These are phyloP conservation scores for Eledona agricola DNA, from an alignment of 2,888 invertebrate species.

Conservation along the genomic window DNA sequence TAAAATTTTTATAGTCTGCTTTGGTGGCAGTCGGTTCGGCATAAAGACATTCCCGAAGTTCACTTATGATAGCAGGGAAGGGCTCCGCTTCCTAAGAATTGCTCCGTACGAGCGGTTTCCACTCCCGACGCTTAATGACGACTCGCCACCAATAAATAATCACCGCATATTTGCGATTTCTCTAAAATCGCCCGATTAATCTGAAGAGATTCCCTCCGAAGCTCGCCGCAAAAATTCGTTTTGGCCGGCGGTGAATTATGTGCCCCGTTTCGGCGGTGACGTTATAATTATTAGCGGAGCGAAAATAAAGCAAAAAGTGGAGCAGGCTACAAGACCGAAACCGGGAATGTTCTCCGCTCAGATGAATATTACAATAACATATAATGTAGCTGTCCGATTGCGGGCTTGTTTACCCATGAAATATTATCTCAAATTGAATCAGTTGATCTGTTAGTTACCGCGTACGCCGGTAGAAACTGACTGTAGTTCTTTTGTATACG, in stretches of 20 bases:
- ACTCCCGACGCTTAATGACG: conserved; percentile 17
- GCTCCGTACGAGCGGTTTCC: conserved; percentile 23
- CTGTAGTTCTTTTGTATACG: conserved; percentile 21
- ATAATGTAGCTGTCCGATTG: conserved; percentile 55
- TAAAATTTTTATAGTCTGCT: neutral
- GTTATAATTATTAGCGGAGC: conserved; percentile 27
- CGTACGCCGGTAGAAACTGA: conserved; percentile 33
- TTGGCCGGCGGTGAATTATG: conserved; percentile 30
- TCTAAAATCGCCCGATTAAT: conserved; percentile 26
- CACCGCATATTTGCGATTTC: conserved; percentile 26
- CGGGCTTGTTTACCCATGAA: conserved; percentile 56
- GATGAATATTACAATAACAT: conserved; percentile 42
- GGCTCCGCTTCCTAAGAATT: too few relatives aligned
- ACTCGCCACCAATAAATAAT: conserved; percentile 9
- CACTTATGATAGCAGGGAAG: conserved; percentile 40
- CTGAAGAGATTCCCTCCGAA: conserved; percentile 14
- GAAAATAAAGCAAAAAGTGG: conserved; percentile 14
- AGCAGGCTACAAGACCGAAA: conserved; percentile 14
- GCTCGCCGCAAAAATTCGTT: conserved; percentile 8
- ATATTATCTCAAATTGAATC: conserved; percentile 59
- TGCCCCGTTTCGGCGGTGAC: conserved; percentile 17
- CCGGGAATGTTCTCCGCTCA: conserved; percentile 16
- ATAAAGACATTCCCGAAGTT: conserved; percentile 47
- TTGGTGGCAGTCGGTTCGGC: conserved; percentile 42
- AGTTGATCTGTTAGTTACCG: conserved; percentile 52